phyloP scores from a whole-genome alignment of 2,888 invertebrate species.

The Doris montereyensis region DNA sequence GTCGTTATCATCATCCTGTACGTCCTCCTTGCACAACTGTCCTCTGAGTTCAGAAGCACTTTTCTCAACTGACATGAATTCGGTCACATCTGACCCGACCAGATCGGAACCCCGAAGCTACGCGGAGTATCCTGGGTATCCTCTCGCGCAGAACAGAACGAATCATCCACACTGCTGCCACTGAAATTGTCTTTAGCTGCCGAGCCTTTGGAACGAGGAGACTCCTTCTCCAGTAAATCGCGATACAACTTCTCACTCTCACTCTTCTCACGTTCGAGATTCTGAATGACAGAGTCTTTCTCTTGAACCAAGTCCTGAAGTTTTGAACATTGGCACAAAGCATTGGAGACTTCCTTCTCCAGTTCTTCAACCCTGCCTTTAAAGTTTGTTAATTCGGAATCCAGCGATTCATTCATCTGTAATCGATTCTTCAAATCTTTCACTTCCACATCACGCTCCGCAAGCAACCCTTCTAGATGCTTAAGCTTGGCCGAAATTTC shows the following conservation, averaged over 20 bases:
- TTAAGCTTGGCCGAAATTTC: conserved; percentile 38
- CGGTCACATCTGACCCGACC: too few relatives aligned
- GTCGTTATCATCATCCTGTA: background rate
- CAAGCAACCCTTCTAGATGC: conserved; percentile 41
- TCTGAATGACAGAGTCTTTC: conserved; percentile 42
- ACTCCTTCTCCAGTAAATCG: conserved; percentile 44
- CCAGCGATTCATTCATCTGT: conserved; percentile 48
- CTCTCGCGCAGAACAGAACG: conserved; percentile 21
- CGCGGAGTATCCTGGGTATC: background rate
- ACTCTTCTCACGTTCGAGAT: conserved; percentile 47
- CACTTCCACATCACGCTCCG: conserved; percentile 49
- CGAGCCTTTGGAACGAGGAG: background rate
- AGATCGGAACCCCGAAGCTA: too few relatives aligned
- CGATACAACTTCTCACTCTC: conserved; percentile 46
- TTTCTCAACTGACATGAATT: too few relatives aligned
- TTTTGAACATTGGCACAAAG: conserved; percentile 43
- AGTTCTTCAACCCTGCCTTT: conserved; percentile 46
- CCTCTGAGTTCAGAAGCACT: too few relatives aligned
- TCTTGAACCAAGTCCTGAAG: conserved; percentile 26
- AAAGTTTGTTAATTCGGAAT: conserved; percentile 45
- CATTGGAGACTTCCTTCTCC: conserved; percentile 38
- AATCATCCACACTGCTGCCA: conserved; percentile 34
- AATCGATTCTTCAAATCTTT: conserved; percentile 51
- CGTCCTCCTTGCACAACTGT: background rate
- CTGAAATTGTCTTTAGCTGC: background rate